Evolutionary conservation across 1,140 invertebrate species (phyloP).

Genomic region (Marisa cornuarietis): DNA sequence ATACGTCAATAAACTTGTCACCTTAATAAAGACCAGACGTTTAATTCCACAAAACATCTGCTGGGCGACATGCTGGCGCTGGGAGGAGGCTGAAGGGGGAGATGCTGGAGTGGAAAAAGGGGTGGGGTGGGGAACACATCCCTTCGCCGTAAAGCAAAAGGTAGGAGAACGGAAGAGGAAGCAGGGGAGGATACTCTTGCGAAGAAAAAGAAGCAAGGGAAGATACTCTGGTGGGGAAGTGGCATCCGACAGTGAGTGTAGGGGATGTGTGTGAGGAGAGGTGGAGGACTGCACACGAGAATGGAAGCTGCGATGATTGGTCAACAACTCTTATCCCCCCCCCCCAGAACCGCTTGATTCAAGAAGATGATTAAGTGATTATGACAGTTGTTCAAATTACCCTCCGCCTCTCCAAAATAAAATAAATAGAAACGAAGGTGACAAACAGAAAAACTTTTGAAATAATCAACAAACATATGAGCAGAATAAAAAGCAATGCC

Average conservation of each 20-base stretch:
- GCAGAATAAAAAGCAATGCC: too few relatives aligned
- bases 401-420: background rate
- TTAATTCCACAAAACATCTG: background rate
- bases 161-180: background rate
- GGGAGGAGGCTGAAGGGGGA: background rate
- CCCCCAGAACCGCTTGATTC: too few relatives aligned
- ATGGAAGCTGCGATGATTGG: too few relatives aligned
- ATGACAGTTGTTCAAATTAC: background rate
- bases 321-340: too few relatives aligned
- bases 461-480: too few relatives aligned
- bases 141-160: background rate
- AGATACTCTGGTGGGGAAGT: background rate
- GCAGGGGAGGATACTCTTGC: background rate
- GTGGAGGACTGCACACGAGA: too few relatives aligned
- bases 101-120: background rate
- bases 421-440: too few relatives aligned
- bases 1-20: conserved; percentile 12
- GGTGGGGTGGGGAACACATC: background rate
- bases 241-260: background rate
- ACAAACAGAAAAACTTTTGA: too few relatives aligned
- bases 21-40: conserved; percentile 9
- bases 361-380: too few relatives aligned
- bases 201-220: too few relatives aligned
- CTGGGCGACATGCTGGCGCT: background rate
- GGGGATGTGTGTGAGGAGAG: background rate